Conservation (phyloP, 2,888 invertebrate genomes). For the Rhyacophila evoluta region DNA sequence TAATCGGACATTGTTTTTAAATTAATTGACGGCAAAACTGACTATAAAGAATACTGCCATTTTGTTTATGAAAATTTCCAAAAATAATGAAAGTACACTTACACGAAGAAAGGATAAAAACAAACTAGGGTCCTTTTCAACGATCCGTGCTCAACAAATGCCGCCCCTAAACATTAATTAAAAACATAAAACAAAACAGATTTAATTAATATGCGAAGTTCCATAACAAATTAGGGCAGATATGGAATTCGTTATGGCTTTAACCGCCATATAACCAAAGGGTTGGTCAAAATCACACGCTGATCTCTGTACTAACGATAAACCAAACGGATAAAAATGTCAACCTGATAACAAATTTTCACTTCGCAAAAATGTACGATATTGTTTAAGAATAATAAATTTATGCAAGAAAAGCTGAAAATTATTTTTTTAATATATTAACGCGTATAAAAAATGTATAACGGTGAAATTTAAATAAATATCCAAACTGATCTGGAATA, state of each 20-base stretch:
- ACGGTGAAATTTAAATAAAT: too few relatives aligned
- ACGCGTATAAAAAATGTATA: too few relatives aligned
- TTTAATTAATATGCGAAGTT: conserved; percentile 42
- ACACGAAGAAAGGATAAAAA: conserved; percentile 2
- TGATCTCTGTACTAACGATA: neutral
- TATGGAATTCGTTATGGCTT: conserved; percentile 32
- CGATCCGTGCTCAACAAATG: conserved; percentile 21
- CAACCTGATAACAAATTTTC: neutral
- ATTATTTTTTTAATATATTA: too few relatives aligned
- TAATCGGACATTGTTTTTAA: neutral
- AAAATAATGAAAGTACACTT: conserved; percentile 18
- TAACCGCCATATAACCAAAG: conserved; percentile 8
- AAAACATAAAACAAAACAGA: conserved; percentile 48
- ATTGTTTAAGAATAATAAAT: too few relatives aligned
- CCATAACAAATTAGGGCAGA: conserved; percentile 37
- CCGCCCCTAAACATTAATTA: conserved; percentile 39
- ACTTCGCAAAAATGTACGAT: neutral
- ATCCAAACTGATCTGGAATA: too few relatives aligned
- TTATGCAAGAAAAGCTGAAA: too few relatives aligned
- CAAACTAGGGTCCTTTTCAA: neutral
- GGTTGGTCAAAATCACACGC: conserved; percentile 27
- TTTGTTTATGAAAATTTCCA: neutral
- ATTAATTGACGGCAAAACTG: neutral
- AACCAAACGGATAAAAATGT: conserved; percentile 25
- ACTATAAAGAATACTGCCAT: neutral